phyloP scores from a whole-genome alignment of 2,888 invertebrate genomes.

The Synergus laeviventris region DNA sequence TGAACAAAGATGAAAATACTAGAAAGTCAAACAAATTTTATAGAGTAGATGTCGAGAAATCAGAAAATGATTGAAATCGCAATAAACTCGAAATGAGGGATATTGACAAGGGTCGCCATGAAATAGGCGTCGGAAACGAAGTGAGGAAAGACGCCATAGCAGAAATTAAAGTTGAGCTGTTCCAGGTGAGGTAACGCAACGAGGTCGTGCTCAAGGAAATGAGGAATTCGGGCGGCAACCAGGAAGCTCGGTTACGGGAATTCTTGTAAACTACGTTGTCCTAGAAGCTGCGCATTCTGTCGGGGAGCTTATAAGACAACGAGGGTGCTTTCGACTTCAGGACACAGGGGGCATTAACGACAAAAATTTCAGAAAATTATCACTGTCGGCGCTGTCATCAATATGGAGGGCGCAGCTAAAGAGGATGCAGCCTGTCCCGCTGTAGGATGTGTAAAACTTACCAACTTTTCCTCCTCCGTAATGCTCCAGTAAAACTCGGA shows the following conservation, averaged over 20 bases:
- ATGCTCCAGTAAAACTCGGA: constrained; percentile 18
- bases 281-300: constrained; percentile 73
- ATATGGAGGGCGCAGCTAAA: constrained; percentile 76
- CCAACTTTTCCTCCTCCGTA: constrained; percentile 48
- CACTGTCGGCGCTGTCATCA: constrained; percentile 84
- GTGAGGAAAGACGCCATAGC: constrained; percentile 56
- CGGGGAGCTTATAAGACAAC: constrained; percentile 72
- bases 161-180: constrained; percentile 27
- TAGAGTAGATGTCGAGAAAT: constrained; percentile 42
- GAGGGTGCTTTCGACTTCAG: constrained; percentile 75
- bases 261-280: constrained; percentile 46
- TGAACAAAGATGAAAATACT: not conserved
- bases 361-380: constrained; percentile 83
- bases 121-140: constrained; percentile 49
- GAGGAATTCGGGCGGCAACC: constrained; percentile 2
- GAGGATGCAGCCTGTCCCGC: constrained; percentile 57
- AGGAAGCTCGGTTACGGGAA: constrained; percentile 26
- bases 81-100: not conserved
- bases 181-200: constrained; percentile 7
- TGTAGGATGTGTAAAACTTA: constrained; percentile 48
- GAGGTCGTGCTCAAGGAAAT: too few species aligned
- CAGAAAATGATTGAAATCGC: constrained; percentile 4
- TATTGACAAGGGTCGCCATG: constrained; percentile 50
- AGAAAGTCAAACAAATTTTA: not conserved
- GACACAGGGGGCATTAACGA: constrained; percentile 82